Evolutionary conservation across 2,797 vertebrate species (phyloP), one percentile per base, ranked within the genome.

Genomic region (Microctenopoma stevenorrisi): DNA sequence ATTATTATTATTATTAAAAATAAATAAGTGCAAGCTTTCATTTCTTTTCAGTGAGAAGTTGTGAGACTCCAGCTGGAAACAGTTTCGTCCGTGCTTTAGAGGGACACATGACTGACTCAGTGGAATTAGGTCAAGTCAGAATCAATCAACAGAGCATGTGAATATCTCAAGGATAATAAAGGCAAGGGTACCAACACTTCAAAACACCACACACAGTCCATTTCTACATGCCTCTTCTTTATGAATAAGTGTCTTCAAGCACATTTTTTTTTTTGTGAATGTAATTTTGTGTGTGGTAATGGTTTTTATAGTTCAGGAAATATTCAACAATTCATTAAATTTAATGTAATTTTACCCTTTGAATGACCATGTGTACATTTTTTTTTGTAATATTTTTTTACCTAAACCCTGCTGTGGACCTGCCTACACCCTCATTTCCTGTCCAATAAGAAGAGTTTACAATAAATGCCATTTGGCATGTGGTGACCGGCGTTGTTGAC

Each of bases 1-100:
- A 22, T 22, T 22, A 22, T 22, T 22, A 22, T 22, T 22, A 22
- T 22, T 22, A 7, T 11, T 7, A 7, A 12, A 5, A 15, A 2
- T 44, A 33, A 33, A 35, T 75, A 64, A 68, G 47, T 40, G 33
- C 16, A 1, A 68, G 18, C 12, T 79, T 81, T 30, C 25, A 25
- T 71, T 75, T 6, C 14, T 76, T 72, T 49, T 25, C 87, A 96
- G 95, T 79, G 95, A 96, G 88, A 95, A 95, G 81, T 88, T 96
- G 81, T 96, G 92, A 74, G 9, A 28, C 70, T 78, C 8, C 14
- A 53, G 40, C 15, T 15, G 51, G 68, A 67, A 40, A 67, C 26
- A 38, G 22, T 48, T 57, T 53, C 54, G 53, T 58, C 78, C 77
- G 52, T 65, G 66, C 59, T 37, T 58, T 64, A 38, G 25, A 74